These are phyloP conservation scores for Leucopsar rothschildi DNA, from an alignment of 2,113 vertebrate species.

Conservation along the genomic window DNA sequence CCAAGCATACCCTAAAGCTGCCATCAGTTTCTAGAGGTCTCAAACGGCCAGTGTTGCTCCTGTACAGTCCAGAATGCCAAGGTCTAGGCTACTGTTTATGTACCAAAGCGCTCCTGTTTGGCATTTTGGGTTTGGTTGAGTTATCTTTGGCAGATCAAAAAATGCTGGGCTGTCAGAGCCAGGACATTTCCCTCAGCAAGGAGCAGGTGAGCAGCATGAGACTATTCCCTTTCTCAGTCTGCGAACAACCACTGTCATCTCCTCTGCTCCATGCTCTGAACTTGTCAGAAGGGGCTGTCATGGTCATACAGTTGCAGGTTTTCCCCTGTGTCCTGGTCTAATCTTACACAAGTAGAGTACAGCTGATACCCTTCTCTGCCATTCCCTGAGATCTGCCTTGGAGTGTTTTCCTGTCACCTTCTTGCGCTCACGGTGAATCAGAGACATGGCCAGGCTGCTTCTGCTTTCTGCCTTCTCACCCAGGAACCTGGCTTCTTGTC, in stretches of 20 bases:
- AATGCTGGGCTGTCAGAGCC: not conserved
- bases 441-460: not conserved
- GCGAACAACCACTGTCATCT: not conserved
- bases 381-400: not conserved
- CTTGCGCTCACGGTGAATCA: not conserved
- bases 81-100: not conserved
- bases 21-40: not conserved
- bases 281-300: not conserved
- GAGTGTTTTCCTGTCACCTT: not conserved
- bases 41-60: not conserved
- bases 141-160: not conserved
- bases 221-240: not conserved
- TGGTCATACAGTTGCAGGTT: not conserved
- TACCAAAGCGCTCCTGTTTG: not conserved
- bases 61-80: fast-evolving
- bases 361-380: not conserved
- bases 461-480: not conserved
- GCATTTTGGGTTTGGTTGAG: not conserved
- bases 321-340: not conserved
- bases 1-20: not conserved
- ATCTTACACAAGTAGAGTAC: not conserved
- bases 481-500: not conserved
- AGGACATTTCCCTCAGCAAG: not conserved
- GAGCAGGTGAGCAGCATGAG: not conserved
- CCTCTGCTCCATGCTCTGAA: not conserved